Evolutionary conservation across 2,797 vertebrate genomes (phyloP).

Genomic region (Discoglossus pictus): DNA sequence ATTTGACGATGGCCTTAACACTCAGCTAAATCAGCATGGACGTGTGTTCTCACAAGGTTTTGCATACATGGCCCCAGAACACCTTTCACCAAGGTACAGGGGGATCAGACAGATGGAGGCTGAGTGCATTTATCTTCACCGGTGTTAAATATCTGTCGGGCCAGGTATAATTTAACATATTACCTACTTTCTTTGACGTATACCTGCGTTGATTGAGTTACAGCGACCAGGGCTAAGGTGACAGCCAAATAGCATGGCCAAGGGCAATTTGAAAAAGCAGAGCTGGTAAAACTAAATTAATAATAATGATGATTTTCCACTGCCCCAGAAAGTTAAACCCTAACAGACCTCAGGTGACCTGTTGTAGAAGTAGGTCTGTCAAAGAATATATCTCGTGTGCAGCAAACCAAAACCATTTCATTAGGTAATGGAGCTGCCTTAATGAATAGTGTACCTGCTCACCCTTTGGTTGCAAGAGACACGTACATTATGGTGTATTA

Average conservation of each 20-base stretch:
- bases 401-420: constrained; percentile 42
- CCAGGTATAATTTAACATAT: constrained; percentile 48
- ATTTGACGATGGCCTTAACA: neutral
- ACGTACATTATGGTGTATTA: too few species aligned
- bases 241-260: constrained; percentile 28
- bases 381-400: constrained; percentile 43
- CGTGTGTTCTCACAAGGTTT: neutral
- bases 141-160: constrained; percentile 45
- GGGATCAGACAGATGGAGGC: constrained; percentile 44
- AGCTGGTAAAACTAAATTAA: constrained; percentile 33
- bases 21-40: neutral
- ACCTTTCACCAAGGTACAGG: constrained; percentile 49
- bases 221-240: constrained; percentile 43
- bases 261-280: constrained; percentile 31
- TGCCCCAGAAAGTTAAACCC: constrained; percentile 42
- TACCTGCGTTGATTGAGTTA: constrained; percentile 41
- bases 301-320: constrained; percentile 48
- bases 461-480: too few species aligned
- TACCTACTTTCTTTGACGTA: constrained; percentile 39
- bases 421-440: constrained; percentile 42
- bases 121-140: constrained; percentile 46
- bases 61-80: constrained; percentile 21
- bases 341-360: constrained; percentile 38
- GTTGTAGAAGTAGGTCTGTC: constrained; percentile 9
- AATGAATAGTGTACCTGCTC: constrained; percentile 19